phyloP scores from a whole-genome alignment of 1,140 invertebrate genomes.

The Tribolium madens region DNA sequence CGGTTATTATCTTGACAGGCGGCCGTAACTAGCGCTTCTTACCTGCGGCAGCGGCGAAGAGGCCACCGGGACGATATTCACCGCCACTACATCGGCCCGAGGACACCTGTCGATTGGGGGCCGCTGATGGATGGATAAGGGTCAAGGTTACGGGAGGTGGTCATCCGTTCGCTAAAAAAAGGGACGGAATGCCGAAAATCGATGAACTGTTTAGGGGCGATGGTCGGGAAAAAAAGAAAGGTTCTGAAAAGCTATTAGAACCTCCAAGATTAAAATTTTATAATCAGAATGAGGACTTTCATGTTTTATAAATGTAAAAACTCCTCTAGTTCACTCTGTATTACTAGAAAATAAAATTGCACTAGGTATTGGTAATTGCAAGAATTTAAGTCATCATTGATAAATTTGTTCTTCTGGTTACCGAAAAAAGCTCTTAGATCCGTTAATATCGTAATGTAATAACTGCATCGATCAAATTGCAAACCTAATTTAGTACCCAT shows the following conservation, averaged over 20 bases:
- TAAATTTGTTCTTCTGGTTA: too few relatives aligned
- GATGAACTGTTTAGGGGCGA: neutral
- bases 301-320: too few relatives aligned
- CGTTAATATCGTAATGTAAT: conserved; percentile 6
- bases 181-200: neutral
- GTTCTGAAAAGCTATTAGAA: neutral
- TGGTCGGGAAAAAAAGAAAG: neutral
- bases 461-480: conserved; percentile 6
- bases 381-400: too few relatives aligned
- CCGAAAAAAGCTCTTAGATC: neutral
- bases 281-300: too few relatives aligned
- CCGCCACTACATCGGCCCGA: neutral
- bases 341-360: too few relatives aligned
- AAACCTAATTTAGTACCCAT: conserved; percentile 4
- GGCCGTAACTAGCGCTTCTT: conserved; percentile 52
- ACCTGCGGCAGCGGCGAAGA: conserved; percentile 19
- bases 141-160: neutral
- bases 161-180: neutral
- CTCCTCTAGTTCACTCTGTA: too few relatives aligned
- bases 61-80: neutral
- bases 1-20: conserved; percentile 59
- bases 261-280: neutral
- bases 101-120: neutral
- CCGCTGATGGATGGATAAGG: neutral
- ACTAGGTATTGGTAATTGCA: too few relatives aligned